phyloP scores from a whole-genome alignment of 92 coral and sea anemone species.

The Palythoa grandis region DNA sequence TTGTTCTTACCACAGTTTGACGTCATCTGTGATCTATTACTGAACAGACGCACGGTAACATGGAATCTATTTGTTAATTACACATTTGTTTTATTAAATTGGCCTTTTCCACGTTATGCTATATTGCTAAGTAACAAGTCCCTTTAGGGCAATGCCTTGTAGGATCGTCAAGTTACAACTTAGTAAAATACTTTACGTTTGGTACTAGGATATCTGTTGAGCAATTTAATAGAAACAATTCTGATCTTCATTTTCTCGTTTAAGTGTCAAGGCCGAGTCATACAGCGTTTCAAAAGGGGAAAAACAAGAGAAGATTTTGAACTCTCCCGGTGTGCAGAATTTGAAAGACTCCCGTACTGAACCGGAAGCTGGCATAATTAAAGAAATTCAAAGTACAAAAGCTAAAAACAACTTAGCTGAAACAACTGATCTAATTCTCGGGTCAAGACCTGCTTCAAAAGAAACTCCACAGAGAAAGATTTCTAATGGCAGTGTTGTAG shows the following conservation, averaged over 20 bases:
- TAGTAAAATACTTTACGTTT: too few species aligned
- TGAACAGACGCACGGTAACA: too few species aligned
- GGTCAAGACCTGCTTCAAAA: not conserved
- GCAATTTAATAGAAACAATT: too few species aligned
- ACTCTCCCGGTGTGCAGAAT: not conserved
- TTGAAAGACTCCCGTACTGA: not conserved
- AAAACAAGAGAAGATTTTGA: not conserved
- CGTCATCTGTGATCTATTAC: too few species aligned
- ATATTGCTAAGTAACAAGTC: too few species aligned
- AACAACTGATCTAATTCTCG: not conserved
- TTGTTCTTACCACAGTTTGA: too few species aligned
- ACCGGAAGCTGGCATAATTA: not conserved
- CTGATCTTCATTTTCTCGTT: not conserved
- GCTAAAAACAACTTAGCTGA: not conserved
- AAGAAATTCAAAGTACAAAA: not conserved
- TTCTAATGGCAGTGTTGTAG: not conserved
- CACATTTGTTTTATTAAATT: too few species aligned
- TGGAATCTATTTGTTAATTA: too few species aligned
- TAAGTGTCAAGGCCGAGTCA: not conserved
- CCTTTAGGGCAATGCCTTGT: too few species aligned
- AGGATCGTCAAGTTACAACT: too few species aligned
- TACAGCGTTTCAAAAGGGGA: not conserved
- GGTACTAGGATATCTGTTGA: too few species aligned
- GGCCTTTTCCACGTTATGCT: too few species aligned
- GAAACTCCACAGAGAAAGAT: not conserved